Evolutionary conservation across 1,140 invertebrate genomes (phyloP).

Genomic region (Zaprionus gabonicus): DNA sequence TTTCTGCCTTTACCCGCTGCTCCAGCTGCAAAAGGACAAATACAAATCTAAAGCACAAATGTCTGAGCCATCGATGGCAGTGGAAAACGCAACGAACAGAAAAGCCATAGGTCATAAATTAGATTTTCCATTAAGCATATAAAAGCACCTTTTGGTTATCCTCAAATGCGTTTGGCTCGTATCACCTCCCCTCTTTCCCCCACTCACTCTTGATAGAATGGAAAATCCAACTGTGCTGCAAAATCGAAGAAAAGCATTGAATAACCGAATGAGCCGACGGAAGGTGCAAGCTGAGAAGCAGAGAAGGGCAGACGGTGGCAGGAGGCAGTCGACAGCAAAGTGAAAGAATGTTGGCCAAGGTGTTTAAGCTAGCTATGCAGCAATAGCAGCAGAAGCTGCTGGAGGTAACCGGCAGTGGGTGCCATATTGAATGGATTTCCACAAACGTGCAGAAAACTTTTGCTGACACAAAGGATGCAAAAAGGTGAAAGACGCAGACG

Average conservation of each 20-base stretch:
- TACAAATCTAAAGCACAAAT: constrained; percentile 79
- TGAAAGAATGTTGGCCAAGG: constrained; percentile 74
- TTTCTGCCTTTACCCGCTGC: constrained; percentile 7
- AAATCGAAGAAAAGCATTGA: constrained; percentile 82
- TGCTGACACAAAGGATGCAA: constrained; percentile 81
- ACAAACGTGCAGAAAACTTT: constrained; percentile 82
- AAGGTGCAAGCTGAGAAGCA: constrained; percentile 4
- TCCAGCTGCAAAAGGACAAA: constrained; percentile 76
- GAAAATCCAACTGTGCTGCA: constrained; percentile 78
- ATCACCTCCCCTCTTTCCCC: neutral
- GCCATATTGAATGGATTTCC: constrained; percentile 82
- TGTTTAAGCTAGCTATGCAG: constrained; percentile 35
- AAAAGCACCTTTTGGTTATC: constrained; percentile 83
- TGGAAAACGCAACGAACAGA: constrained; percentile 79
- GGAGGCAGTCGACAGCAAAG: constrained; percentile 35
- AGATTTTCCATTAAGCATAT: constrained; percentile 83
- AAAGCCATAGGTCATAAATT: constrained; percentile 83
- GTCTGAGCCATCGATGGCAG: constrained; percentile 75
- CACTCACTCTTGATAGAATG: constrained; percentile 56
- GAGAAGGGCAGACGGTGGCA: constrained; percentile 20
- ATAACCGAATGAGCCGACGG: constrained; percentile 66
- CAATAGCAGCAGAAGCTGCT: constrained; percentile 22
- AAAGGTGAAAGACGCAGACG: constrained; percentile 69
- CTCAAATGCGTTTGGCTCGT: constrained; percentile 71
- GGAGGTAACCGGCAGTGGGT: constrained; percentile 49